phyloP scores from a whole-genome alignment of 2,797 vertebrate genomes.

The Alcedo quadribrachys region DNA sequence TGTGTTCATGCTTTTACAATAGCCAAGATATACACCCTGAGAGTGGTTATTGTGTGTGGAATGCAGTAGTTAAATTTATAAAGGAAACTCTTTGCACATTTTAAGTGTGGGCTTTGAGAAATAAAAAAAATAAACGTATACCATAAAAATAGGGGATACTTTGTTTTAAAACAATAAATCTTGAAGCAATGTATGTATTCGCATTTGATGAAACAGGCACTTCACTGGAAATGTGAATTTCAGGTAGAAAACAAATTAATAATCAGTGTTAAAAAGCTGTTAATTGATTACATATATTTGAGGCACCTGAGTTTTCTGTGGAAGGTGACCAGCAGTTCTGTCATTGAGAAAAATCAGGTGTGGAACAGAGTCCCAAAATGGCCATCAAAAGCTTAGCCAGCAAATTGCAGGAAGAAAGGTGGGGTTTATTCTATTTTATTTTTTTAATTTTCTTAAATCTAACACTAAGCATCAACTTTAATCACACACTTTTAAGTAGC shows the following conservation, averaged over 20 bases:
- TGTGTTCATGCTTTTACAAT: not conserved
- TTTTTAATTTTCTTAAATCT: not conserved
- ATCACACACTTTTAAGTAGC: not conserved
- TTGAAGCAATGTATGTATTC: not conserved
- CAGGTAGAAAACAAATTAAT: not conserved
- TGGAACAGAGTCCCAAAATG: not conserved
- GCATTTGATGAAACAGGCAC: not conserved
- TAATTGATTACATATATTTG: not conserved
- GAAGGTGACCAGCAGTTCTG: not conserved
- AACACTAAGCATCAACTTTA: not conserved
- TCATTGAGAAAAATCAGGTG: not conserved
- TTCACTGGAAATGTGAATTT: not conserved
- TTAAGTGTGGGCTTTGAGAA: not conserved
- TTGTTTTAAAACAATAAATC: not conserved
- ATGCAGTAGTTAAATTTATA: slow-evolving; percentile 53
- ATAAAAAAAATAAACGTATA: not conserved
- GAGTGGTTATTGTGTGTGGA: slow-evolving; percentile 5
- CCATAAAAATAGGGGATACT: not conserved
- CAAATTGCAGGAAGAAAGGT: not conserved
- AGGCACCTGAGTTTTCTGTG: not conserved
- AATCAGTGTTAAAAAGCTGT: not conserved
- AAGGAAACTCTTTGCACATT: slow-evolving; percentile 20
- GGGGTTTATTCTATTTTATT: not conserved
- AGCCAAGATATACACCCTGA: slow-evolving; percentile 48
- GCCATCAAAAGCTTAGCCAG: not conserved